Base-by-base conservation (phyloP, 2,113 vertebrate species). In the Mirounga angustirostris region DNA sequence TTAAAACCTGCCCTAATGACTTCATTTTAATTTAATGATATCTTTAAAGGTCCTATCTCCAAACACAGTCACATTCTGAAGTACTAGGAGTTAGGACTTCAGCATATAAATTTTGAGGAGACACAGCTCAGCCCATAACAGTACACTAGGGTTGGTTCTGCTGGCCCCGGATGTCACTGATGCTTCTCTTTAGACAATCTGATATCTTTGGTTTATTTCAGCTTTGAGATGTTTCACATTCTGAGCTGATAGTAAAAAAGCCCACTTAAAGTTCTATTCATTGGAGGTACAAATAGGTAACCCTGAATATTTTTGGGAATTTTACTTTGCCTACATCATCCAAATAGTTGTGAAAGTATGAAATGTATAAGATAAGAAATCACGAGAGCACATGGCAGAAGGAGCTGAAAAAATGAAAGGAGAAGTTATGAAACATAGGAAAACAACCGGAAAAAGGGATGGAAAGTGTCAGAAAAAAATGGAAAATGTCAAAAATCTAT, bases 391-490 rank as follows among this genome's bases (percentile, higher is more conserved):
- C 56, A 5, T 81, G 46, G 46, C 50, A 85, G 76, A 36, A 95
- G 18, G 14, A 73, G 21, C 5, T 50, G 61, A 88, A 84, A 46
- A 50, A 91, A 92, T 69, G n/a, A 93, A 91, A 86, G 56, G 36
- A 84, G 88, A 90, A 96, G 56, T 85, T 82, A 86, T 40, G 33
- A 96, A 82, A 58, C 43, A 2, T 36, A 30, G 28, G 82, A 81
- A 69, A 81, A 58, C 7, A 67, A 79, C 33, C 46, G 36, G 33
- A 80, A 74, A 59, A 73, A 58, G 12, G 58, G 21, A 46, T n/a
- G 50, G 18, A 87, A 65, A 19, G 58, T 19, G 61, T 83, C 67
- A 90, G 12, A 54, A 19, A 88, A 91, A 74, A 81, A 26, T 43
- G 18, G 52, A 61, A 88, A 93, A 46, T 43, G 69, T 59, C 7